Evolutionary conservation across 2,888 invertebrate genomes (phyloP).

Genomic region (Listrodromus nycthemerus): DNA sequence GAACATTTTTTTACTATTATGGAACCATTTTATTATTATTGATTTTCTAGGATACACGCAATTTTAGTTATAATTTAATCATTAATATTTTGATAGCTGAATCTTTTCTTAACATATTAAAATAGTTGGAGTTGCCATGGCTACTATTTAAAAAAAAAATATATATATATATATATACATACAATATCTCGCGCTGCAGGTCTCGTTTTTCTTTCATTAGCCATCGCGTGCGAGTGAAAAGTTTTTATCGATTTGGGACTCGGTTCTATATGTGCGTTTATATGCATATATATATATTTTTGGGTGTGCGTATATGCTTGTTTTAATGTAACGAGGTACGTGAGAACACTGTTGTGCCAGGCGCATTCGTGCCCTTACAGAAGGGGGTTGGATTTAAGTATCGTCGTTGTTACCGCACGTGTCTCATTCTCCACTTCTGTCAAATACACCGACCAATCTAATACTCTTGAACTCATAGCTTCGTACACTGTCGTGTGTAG

Average conservation of each 20-base stretch:
- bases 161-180: slow-evolving; percentile 1
- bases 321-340: slow-evolving; percentile 30
- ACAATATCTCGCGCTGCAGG: not conserved
- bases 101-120: slow-evolving; percentile 13
- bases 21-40: not conserved
- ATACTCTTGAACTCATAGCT: slow-evolving; percentile 29
- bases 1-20: no score
- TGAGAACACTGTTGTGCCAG: slow-evolving; percentile 15
- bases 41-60: not conserved
- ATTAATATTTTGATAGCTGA: not conserved
- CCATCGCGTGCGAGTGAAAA: slow-evolving; percentile 55
- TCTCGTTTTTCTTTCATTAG: slow-evolving; percentile 35
- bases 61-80: not conserved
- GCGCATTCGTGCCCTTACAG: slow-evolving; percentile 24
- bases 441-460: slow-evolving; percentile 19
- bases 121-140: slow-evolving; percentile 39
- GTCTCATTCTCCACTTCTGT: slow-evolving; percentile 16
- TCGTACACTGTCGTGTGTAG: not conserved
- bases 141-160: slow-evolving; percentile 43
- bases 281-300: not conserved
- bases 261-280: not conserved
- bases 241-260: slow-evolving; percentile 46
- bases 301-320: not conserved
- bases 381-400: slow-evolving; percentile 26
- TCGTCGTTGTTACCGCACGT: slow-evolving; percentile 18